Base-by-base conservation (phyloP, 37 sponge, comb jelly and placozoan species). In the Crambe crambe region DNA sequence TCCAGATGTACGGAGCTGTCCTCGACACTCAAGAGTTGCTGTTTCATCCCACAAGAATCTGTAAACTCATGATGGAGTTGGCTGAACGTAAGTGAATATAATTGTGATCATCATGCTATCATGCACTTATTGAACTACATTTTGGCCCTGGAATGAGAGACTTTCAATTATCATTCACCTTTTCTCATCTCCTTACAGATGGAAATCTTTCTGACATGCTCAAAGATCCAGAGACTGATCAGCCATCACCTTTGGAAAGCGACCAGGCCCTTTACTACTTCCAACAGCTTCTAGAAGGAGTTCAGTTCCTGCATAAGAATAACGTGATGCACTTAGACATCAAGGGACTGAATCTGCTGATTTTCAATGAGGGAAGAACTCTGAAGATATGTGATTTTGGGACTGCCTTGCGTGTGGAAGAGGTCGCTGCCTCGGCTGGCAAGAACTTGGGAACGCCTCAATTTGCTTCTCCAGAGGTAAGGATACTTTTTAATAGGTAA, bases 401-500 rank as follows among this genome's bases (percentile, higher is more conserved):
- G 21, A 86, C 63, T 29, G 87, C 87, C 0, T 31, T 72, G 8
- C 54, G 58, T 10, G 17, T 86, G 0, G 80, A 74, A 2, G 79
- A 77, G 29, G 44, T 78, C 3, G 58, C 72, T n/a, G 29, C 59
- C 2, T 3, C 5, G 20, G 27, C 34, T 6, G 34, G 41, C 4
- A 57, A 69, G 59, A 63, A 36, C 18, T 74, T 80, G 41, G 42
- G 38, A 17, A 86, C 87, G 17, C 87, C 87, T 21, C 34, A 74
- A 29, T 86, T 86, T 70, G 69, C 80, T 65, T 56, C 87, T 15
- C 87, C 87, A 27, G 87, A 86, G 87, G 87, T 86, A 32, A 58
- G 66, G 3, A 34, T 60, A 60, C 5, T 26, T n/a, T 60, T 21
- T 21, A 60, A 6, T n/a, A 60, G 54, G 54, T 51, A 51, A 51